Evolutionary conservation across 2,888 invertebrate genomes (phyloP).

Genomic region (Nephrocerus scutellatus): DNA sequence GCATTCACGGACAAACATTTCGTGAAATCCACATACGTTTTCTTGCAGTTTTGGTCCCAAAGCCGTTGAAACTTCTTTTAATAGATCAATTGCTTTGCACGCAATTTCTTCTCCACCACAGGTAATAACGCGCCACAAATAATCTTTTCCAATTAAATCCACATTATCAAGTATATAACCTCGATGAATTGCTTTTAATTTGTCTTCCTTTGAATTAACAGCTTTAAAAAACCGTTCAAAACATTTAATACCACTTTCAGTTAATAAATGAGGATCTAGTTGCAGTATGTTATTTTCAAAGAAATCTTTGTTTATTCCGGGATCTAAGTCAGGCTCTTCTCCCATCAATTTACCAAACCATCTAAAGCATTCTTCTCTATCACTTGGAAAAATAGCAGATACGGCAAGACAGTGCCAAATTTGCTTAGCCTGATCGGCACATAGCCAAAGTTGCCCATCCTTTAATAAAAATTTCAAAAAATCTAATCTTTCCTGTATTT

Average conservation of each 20-base stretch:
- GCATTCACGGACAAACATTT: slow-evolving; percentile 86
- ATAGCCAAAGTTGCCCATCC: slow-evolving; percentile 94
- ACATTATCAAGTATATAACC: slow-evolving; percentile 85
- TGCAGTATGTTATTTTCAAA: slow-evolving; percentile 91
- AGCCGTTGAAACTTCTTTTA: slow-evolving; percentile 91
- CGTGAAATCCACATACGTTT: slow-evolving; percentile 75
- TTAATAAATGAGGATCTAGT: slow-evolving; percentile 81
- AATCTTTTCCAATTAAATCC: slow-evolving; percentile 92
- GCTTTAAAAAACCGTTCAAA: slow-evolving; percentile 62
- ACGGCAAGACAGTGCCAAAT: slow-evolving; percentile 96
- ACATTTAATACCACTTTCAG: slow-evolving; percentile 92
- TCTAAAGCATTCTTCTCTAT: slow-evolving; percentile 94
- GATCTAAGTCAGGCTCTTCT: slow-evolving; percentile 94
- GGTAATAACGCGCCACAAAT: slow-evolving; percentile 90
- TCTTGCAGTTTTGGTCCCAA: slow-evolving; percentile 79
- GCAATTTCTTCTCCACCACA: slow-evolving; percentile 90
- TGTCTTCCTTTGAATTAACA: slow-evolving; percentile 91
- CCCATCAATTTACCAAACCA: slow-evolving; percentile 98
- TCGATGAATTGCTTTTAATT: slow-evolving; percentile 78
- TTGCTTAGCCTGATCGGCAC: slow-evolving; percentile 93
- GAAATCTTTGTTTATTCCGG: slow-evolving; percentile 91
- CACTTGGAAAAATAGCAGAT: slow-evolving; percentile 82
- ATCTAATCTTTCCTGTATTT: slow-evolving; percentile 89
- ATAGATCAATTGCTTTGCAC: slow-evolving; percentile 79
- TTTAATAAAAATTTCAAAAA: slow-evolving; percentile 87